phyloP scores from a whole-genome alignment of 2,888 invertebrate genomes.

The Callyntrura sp. region DNA sequence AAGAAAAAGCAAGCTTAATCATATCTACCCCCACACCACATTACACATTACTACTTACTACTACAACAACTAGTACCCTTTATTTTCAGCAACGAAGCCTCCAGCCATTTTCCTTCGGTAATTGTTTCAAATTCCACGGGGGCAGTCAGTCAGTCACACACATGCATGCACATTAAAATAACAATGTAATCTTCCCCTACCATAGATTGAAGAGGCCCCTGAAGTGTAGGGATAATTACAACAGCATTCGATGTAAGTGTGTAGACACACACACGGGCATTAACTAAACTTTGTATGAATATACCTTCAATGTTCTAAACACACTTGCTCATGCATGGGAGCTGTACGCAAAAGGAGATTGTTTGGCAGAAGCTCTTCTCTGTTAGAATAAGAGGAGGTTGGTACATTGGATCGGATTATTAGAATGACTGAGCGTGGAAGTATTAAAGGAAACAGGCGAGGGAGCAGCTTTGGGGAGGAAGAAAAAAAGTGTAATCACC shows the following conservation, averaged over 20 bases:
- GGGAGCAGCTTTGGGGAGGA: conserved; percentile 12
- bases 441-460: conserved; percentile 16
- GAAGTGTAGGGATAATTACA: conserved; percentile 73
- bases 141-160: conserved; percentile 59
- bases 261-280: neutral
- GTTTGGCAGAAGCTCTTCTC: neutral
- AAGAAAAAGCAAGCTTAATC: conserved; percentile 3
- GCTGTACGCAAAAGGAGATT: neutral
- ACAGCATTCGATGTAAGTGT: conserved; percentile 42
- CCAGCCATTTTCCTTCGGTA: conserved; percentile 69
- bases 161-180: conserved; percentile 73
- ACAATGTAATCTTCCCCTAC: conserved; percentile 70
- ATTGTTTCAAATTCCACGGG: conserved; percentile 72
- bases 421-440: neutral
- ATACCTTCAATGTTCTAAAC: neutral
- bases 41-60: neutral
- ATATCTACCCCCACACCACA: neutral
- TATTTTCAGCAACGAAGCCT: conserved; percentile 26
- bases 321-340: neutral
- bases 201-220: conserved; percentile 66
- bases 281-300: neutral
- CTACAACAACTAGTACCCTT: neutral
- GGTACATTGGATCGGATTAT: neutral
- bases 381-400: too few relatives aligned
- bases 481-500: conserved; percentile 58